Conservation (phyloP, 2,888 invertebrate species). For the Scrobipalpa atriplicella region DNA sequence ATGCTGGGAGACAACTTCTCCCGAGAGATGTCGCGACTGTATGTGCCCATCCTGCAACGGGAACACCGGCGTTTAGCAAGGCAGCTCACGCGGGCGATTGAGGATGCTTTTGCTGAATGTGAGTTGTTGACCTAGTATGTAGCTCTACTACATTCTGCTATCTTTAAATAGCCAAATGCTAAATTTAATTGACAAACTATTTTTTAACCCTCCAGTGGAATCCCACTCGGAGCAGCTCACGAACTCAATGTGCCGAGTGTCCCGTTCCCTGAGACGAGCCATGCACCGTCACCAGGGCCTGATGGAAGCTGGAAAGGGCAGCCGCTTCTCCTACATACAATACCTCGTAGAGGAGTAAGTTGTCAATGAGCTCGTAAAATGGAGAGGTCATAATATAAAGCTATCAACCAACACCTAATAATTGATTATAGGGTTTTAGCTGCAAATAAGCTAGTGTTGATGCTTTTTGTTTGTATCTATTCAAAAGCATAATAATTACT, state of each 20-base stretch:
- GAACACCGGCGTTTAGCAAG: conserved; percentile 57
- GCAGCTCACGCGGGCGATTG: conserved; percentile 53
- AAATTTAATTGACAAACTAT: background rate
- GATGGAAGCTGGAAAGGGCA: conserved; percentile 43
- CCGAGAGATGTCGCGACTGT: conserved; percentile 52
- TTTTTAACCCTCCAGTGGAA: conserved; percentile 49
- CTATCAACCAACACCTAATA: background rate
- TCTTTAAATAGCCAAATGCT: too few relatives aligned
- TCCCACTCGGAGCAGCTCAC: conserved; percentile 51
- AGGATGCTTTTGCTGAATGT: conserved; percentile 60
- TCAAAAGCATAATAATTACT: too few relatives aligned
- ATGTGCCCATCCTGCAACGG: conserved; percentile 59
- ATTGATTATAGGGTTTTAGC: too few relatives aligned
- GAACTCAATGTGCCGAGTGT: conserved; percentile 51
- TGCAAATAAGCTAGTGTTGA: background rate
- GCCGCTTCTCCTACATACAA: conserved; percentile 44
- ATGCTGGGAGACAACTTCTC: conserved; percentile 52
- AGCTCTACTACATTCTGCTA: too few relatives aligned
- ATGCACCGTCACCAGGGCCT: conserved; percentile 57
- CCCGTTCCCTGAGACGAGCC: conserved; percentile 53
- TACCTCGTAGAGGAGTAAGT: conserved; percentile 59
- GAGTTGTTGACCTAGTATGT: conserved; percentile 34
- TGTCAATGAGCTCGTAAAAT: too few relatives aligned
- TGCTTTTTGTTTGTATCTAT: background rate
- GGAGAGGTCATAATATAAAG: too few relatives aligned